Evolutionary conservation across 2,888 invertebrate species (phyloP).

Genomic region (Opisthograptis luteolata): DNA sequence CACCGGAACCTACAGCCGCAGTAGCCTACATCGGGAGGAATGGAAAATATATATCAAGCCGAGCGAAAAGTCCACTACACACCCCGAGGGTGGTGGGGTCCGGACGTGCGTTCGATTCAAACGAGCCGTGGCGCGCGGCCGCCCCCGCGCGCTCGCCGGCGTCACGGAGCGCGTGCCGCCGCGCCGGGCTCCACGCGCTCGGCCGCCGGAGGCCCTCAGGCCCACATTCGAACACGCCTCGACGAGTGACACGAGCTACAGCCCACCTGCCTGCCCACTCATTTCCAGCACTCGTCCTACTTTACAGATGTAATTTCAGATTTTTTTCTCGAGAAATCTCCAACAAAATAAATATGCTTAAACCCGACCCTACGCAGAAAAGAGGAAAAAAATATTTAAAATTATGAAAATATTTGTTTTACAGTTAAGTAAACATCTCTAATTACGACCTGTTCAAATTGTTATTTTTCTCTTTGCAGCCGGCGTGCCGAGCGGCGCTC

Average conservation of each 20-base stretch:
- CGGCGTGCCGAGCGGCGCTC: constrained; percentile 68
- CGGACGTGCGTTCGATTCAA: constrained; percentile 83
- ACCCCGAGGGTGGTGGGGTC: constrained; percentile 69
- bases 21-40: constrained; percentile 78
- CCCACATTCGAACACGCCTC: too few species aligned
- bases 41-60: constrained; percentile 82
- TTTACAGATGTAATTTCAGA: constrained; percentile 76
- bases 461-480: constrained; percentile 76
- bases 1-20: constrained; percentile 70
- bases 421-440: constrained; percentile 83
- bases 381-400: constrained; percentile 77
- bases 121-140: constrained; percentile 74
- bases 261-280: constrained; percentile 17
- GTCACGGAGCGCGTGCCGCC: constrained; percentile 39
- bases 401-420: constrained; percentile 83
- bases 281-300: constrained; percentile 43
- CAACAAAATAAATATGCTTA: constrained; percentile 80
- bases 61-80: constrained; percentile 83
- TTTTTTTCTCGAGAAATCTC: constrained; percentile 70
- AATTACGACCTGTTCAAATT: constrained; percentile 83
- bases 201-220: constrained; percentile 21
- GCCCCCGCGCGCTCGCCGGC: constrained; percentile 58
- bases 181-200: constrained; percentile 36
- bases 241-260: too few species aligned
- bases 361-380: constrained; percentile 72